Conservation (phyloP, 2,113 vertebrate genomes). For the Eulacestoma nigropectus region DNA sequence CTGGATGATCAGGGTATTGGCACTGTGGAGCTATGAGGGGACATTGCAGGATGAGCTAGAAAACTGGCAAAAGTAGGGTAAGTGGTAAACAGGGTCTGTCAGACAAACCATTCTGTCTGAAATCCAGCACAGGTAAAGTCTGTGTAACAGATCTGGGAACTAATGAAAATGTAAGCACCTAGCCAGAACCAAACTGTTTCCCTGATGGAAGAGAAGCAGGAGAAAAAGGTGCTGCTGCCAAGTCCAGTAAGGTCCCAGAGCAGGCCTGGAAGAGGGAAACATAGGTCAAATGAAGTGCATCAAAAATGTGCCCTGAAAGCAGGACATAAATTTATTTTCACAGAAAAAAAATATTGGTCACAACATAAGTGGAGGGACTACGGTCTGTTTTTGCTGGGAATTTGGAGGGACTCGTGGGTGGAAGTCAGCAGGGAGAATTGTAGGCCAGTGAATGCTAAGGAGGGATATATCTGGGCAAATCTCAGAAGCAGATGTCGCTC, state of each 20-base stretch:
- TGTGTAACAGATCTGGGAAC: background rate
- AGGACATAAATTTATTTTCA: background rate
- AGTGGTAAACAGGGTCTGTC: background rate
- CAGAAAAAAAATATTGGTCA: background rate
- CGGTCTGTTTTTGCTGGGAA: background rate
- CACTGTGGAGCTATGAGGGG: background rate
- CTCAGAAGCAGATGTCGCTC: background rate
- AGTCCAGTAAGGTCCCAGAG: background rate
- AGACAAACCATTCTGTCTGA: background rate
- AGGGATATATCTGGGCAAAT: background rate
- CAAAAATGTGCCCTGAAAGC: background rate
- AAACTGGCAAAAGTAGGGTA: background rate
- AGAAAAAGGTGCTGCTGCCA: background rate
- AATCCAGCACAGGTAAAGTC: background rate
- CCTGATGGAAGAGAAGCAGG: background rate
- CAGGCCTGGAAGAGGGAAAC: background rate
- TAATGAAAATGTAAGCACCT: background rate
- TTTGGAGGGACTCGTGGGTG: fast-evolving
- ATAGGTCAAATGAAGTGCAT: background rate
- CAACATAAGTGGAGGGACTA: background rate
- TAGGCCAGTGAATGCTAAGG: background rate
- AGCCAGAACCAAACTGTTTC: background rate
- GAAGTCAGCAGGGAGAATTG: background rate
- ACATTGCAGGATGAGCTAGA: background rate
- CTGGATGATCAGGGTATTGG: background rate